A percentile compares a stretch with the other conserved stretches of the same genome.
Conservation (phyloP, 2,113 vertebrate genomes). For the Phaethornis superciliosus region DNA sequence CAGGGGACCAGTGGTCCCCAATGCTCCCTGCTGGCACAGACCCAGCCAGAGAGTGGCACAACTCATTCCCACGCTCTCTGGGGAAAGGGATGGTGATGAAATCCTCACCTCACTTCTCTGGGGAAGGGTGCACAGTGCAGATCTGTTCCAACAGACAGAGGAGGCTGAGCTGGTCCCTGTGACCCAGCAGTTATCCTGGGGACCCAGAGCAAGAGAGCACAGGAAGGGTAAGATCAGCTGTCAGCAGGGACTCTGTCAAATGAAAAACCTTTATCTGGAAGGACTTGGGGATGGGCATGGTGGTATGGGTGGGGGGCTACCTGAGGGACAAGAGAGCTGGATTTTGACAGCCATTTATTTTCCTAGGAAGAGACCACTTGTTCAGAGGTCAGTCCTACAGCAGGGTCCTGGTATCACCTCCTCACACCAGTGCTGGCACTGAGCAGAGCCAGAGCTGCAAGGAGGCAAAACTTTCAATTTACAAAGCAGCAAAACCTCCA, state of each 20-base stretch:
- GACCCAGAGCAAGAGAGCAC: not conserved
- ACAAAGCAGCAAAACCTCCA: not conserved
- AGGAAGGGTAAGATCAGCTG: not conserved
- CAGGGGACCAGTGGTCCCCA: too few relatives aligned
- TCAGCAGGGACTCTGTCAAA: not conserved
- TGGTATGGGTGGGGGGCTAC: not conserved
- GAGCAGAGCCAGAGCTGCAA: not conserved
- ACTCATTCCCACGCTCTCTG: rapidly evolving
- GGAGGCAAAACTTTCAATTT: not conserved
- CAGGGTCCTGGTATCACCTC: not conserved
- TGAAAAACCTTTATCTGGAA: not conserved
- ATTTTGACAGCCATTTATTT: not conserved
- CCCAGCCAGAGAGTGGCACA: too few relatives aligned
- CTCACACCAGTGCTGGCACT: not conserved
- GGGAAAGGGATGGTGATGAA: not conserved
- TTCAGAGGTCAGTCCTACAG: not conserved
- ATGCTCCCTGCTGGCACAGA: not conserved
- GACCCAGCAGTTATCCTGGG: not conserved
- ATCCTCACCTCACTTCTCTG: too few relatives aligned
- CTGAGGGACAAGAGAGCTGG: not conserved
- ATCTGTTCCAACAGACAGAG: not conserved
- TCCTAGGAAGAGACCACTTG: not conserved
- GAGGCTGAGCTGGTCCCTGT: not conserved
- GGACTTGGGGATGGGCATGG: not conserved
- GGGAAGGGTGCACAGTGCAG: not conserved